Conservation (phyloP, 2,888 invertebrate genomes). For the Heliconius ismenius region DNA sequence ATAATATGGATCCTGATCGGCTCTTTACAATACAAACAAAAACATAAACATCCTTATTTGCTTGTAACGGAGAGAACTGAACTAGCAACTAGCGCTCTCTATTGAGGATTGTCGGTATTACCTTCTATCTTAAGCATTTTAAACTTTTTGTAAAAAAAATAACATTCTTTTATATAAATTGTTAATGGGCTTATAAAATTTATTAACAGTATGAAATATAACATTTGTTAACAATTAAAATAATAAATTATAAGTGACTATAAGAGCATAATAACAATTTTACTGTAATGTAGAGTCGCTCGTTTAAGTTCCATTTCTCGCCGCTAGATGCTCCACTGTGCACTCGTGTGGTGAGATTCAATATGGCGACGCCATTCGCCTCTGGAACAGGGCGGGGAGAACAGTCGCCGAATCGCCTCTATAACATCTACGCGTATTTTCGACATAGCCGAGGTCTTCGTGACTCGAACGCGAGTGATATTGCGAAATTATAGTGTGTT, state of each 20-base stretch:
- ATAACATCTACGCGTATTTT: constrained; percentile 79
- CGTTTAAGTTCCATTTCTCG: constrained; percentile 51
- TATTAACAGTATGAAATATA: neutral
- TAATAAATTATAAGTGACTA: neutral
- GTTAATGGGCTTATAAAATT: neutral
- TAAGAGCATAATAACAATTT: neutral
- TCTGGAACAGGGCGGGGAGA: constrained; percentile 81
- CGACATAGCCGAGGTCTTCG: constrained; percentile 74
- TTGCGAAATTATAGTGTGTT: constrained; percentile 75
- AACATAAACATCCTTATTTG: constrained; percentile 38
- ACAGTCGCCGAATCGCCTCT: constrained; percentile 77
- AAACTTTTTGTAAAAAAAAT: constrained; percentile 1
- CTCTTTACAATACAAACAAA: constrained; percentile 37
- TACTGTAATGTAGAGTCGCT: neutral
- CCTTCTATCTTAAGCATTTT: constrained; percentile 7
- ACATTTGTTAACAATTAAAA: neutral
- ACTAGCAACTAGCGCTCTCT: constrained; percentile 42
- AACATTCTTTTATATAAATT: neutral
- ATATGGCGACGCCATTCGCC: constrained; percentile 81
- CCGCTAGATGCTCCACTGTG: constrained; percentile 71
- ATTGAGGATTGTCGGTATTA: constrained; percentile 31
- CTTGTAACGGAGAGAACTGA: constrained; percentile 19
- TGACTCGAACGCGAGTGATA: constrained; percentile 79
- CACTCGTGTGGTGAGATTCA: constrained; percentile 67
- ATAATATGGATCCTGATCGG: constrained; percentile 30